A percentile compares a stretch with the other conserved stretches of the same genome.
Conservation (phyloP, 2,888 invertebrate species). For the Ariolimax columbianus region DNA sequence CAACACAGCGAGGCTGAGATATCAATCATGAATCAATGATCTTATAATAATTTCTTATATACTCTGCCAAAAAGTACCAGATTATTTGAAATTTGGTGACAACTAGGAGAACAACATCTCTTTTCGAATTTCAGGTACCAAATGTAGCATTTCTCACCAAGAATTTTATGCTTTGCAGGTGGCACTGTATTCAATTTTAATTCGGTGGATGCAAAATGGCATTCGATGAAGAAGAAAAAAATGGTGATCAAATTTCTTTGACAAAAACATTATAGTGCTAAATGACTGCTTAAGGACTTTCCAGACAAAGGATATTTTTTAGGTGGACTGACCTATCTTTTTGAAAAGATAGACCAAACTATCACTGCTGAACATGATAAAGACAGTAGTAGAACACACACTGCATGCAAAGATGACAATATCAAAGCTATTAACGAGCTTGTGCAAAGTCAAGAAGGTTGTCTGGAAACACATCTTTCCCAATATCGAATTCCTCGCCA, state of each 20-base stretch:
- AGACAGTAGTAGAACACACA: neutral
- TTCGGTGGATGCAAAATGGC: neutral
- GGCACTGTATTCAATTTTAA: neutral
- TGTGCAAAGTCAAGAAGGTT: too few relatives aligned
- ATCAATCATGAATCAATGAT: too few relatives aligned
- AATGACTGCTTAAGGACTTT: neutral
- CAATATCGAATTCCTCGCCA: too few relatives aligned
- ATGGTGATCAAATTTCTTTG: neutral
- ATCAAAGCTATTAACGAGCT: too few relatives aligned
- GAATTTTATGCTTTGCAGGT: neutral
- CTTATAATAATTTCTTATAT: too few relatives aligned
- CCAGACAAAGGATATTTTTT: neutral
- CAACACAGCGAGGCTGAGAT: neutral
- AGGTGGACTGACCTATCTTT: neutral
- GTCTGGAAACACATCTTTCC: too few relatives aligned
- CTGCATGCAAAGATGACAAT: too few relatives aligned
- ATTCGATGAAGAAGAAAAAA: neutral
- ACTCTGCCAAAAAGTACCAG: neutral
- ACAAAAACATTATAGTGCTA: neutral
- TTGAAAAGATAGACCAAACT: neutral
- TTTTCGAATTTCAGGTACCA: neutral
- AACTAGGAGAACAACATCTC: neutral
- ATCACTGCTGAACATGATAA: neutral
- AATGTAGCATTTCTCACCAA: neutral
- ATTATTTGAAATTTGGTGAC: neutral